Base-by-base conservation (phyloP, 2,888 invertebrate species). In the Epistrophe grossulariae region DNA sequence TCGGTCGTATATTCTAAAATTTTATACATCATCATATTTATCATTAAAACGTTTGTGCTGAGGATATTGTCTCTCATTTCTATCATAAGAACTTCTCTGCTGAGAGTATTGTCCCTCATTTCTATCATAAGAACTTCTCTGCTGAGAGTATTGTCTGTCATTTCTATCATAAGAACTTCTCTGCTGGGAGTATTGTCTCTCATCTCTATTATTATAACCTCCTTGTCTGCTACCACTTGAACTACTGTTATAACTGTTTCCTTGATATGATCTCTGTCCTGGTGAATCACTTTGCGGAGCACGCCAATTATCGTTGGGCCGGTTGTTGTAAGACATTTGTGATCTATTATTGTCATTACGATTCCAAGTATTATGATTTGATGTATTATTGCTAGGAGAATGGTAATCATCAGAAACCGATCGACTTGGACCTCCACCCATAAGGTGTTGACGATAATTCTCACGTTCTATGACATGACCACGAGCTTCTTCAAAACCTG, bases 401-500 rank as follows among this genome's bases (percentile, higher is more conserved):
- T 0, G 28, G 3, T 7, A 28, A 13, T 28, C 7, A 24, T 52
- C 2, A 52, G 1, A 1, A 15, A 13, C 11, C 7, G 52, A 7
- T 24, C 2, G 2, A 48, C 9, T 24, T 52, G 24, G 1, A 8
- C 24, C 1, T 52, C 0, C 24, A 28, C 9, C 9, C 28, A 28
- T 15, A 15, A 81, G 66, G 17, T 55, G 11, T 38, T 71, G 4
- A 48, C 24, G 70, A 90, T 95, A 96, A 84, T 94, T 94, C 2
- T 92, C 89, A 11, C 96, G 94, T 91, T 96, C 96, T 43, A 96
- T 95, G 82, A 93, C 89, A 90, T 96, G 95, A 0, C 96, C 96
- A 10, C 96, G 94, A 4, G 96, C 96, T 24, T 91, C 91, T 90
- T 94, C 94, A 89, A 96, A 96, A 88, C 91, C 96, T 96, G 92